Percentiles rank a stretch among this genome's conserved stretches.
Evolutionary conservation across 2,888 invertebrate species (phyloP).

Genomic region (Andrena bicolor): DNA sequence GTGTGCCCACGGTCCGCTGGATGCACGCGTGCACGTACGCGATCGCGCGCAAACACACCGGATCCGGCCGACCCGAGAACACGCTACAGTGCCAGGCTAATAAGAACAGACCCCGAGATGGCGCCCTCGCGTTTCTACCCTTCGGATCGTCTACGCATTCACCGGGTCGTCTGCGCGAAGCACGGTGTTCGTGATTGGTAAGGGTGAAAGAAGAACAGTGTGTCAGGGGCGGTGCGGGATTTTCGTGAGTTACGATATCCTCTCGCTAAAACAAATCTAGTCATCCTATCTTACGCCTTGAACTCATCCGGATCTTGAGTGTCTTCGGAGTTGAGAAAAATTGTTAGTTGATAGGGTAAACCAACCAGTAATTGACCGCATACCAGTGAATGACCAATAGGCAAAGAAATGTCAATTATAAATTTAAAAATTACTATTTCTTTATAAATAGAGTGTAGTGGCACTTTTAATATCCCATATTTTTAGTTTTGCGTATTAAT

Average conservation of each 20-base stretch:
- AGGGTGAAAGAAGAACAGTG: background rate
- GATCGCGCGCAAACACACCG: conserved; percentile 39
- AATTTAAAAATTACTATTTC: too few relatives aligned
- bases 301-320: too few relatives aligned
- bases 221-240: background rate
- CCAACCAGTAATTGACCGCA: too few relatives aligned
- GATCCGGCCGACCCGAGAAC: conserved; percentile 13
- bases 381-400: too few relatives aligned
- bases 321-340: too few relatives aligned
- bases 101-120: background rate
- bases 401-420: too few relatives aligned
- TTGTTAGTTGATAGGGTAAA: too few relatives aligned
- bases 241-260: background rate
- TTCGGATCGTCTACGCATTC: background rate
- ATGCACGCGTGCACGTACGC: conserved; percentile 32
- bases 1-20: conserved; percentile 23
- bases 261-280: background rate
- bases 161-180: background rate
- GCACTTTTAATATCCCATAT: too few relatives aligned
- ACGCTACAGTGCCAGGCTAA: background rate
- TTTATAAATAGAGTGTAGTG: too few relatives aligned
- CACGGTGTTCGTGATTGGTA: too few relatives aligned
- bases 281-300: too few relatives aligned
- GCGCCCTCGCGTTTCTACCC: background rate
- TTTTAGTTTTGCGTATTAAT: too few relatives aligned